A percentile compares a stretch with the other conserved stretches of the same genome.
These are phyloP conservation scores for Trogon surrucura DNA, from an alignment of 2,113 vertebrate species.

Conservation along the genomic window DNA sequence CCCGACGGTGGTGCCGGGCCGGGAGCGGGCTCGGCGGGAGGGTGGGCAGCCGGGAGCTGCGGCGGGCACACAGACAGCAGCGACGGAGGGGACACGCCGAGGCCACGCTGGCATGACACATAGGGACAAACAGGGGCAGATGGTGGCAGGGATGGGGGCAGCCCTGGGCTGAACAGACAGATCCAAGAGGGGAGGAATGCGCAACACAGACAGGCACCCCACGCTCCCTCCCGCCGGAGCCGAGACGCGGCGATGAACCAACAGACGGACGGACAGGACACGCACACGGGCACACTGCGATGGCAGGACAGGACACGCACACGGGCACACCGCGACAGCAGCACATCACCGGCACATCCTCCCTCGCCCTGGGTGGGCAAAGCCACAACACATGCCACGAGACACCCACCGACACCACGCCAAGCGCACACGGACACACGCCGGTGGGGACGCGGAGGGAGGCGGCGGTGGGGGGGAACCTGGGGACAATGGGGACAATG, in stretches of 20 bases:
- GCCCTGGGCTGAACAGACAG: neutral
- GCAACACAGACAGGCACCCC: neutral
- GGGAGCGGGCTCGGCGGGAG: neutral
- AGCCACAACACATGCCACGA: neutral
- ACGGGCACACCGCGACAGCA: no score
- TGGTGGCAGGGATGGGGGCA: neutral
- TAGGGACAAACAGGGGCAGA: neutral
- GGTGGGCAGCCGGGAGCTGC: conserved; percentile 41
- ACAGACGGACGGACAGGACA: neutral
- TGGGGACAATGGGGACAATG: neutral
- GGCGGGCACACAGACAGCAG: conserved; percentile 36
- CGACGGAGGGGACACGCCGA: neutral
- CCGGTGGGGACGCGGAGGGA: neutral
- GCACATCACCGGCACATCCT: no score
- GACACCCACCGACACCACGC: neutral
- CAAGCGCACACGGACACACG: neutral
- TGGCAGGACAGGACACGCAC: no score
- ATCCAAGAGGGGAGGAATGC: neutral
- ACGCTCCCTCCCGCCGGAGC: neutral
- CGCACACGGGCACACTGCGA: neutral
- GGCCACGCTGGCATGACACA: neutral
- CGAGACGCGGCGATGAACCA: neutral
- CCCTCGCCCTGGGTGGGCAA: no score
- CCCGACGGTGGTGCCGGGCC: neutral
- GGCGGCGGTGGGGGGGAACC: neutral